phyloP scores from a whole-genome alignment of 2,113 vertebrate species.

The Indri indri region DNA sequence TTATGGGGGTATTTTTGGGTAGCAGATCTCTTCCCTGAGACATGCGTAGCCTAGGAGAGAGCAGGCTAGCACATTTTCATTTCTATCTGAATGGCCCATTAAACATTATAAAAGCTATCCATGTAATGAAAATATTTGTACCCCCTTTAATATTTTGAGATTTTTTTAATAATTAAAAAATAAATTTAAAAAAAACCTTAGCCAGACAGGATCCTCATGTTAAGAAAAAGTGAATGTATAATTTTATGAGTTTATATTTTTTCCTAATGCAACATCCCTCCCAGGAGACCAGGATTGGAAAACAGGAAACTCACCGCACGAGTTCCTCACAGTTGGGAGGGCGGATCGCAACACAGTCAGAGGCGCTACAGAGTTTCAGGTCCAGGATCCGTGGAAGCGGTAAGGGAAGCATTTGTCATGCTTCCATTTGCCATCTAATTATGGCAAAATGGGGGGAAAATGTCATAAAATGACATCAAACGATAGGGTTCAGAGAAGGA shows the following conservation, averaged over 20 bases:
- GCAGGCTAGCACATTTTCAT: background rate
- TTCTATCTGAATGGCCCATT: background rate
- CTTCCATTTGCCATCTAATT: background rate
- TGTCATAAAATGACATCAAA: background rate
- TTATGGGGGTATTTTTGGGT: no score
- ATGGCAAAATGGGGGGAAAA: background rate
- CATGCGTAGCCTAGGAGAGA: accelerated
- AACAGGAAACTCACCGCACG: accelerated
- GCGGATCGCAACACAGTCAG: accelerated
- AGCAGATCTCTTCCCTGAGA: background rate
- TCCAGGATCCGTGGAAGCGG: background rate
- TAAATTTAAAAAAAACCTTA: background rate
- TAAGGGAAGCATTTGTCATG: background rate
- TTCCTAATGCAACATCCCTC: background rate
- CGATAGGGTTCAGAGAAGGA: no score
- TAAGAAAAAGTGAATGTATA: background rate
- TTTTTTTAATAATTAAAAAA: background rate
- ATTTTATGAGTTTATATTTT: background rate
- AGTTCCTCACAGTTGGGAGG: background rate
- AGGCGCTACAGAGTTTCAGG: no score
- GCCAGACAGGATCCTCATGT: background rate
- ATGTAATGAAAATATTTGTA: no score
- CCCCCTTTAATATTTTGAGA: no score
- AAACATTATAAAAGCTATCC: background rate
- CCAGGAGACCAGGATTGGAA: accelerated